These are phyloP conservation scores for Oppia nitens DNA, from an alignment of 1,140 invertebrate species.

Conservation along the genomic window DNA sequence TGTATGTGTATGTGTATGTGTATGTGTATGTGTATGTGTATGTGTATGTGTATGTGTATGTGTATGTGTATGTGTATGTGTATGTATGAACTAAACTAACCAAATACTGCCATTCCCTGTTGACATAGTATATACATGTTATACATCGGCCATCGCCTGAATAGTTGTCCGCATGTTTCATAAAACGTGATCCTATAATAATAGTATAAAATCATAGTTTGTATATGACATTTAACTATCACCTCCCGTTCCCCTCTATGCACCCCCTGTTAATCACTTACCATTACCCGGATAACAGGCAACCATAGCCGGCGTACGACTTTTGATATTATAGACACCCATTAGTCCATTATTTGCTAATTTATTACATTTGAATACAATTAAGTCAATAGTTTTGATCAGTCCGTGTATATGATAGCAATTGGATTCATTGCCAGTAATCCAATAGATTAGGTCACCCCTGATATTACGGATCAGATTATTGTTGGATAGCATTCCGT, in stretches of 20 bases:
- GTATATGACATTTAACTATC: slow-evolving; percentile 81
- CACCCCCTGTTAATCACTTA: slow-evolving; percentile 71
- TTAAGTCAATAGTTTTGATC: background rate
- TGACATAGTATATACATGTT: slow-evolving; percentile 89
- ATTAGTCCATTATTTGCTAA: background rate
- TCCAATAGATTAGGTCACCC: background rate
- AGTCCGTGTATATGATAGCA: background rate
- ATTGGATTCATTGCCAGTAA: background rate
- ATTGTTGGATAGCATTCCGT: background rate
- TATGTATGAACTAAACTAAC: no score
- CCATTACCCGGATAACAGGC: slow-evolving; percentile 81
- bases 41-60: no score
- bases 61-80: no score
- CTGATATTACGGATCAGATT: background rate
- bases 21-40: no score
- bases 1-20: no score
- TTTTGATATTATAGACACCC: slow-evolving; percentile 41
- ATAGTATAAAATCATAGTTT: slow-evolving; percentile 58
- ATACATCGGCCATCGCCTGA: slow-evolving; percentile 78
- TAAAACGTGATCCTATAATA: slow-evolving; percentile 69
- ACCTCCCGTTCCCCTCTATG: slow-evolving; percentile 87
- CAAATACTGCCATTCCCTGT: slow-evolving; percentile 68
- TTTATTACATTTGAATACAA: background rate
- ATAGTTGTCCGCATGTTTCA: slow-evolving; percentile 92
- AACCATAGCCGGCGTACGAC: slow-evolving; percentile 88